Percentiles rank a stretch among this genome's conserved stretches.
Conservation (phyloP, 2,797 vertebrate genomes). For the Pangasius djambal region DNA sequence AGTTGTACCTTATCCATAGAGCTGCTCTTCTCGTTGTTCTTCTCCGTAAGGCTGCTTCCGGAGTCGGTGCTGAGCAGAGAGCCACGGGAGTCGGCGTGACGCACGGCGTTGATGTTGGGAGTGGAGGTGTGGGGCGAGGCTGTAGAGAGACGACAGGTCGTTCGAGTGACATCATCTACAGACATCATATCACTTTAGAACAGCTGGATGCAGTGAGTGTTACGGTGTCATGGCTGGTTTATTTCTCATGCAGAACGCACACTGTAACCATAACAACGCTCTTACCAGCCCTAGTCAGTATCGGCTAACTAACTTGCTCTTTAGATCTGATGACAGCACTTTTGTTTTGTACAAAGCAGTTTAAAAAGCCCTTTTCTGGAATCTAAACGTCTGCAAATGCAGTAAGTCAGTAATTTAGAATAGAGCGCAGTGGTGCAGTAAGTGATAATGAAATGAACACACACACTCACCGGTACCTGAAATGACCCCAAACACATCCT, state of each 20-base stretch:
- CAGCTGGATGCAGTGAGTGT: not conserved
- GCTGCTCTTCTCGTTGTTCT: slow-evolving; percentile 86
- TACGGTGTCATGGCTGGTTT: not conserved
- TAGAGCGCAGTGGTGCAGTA: not conserved
- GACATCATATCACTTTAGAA: not conserved
- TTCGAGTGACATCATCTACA: not conserved
- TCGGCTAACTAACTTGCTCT: not conserved
- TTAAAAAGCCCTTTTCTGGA: not conserved
- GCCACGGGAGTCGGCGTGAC: slow-evolving; percentile 90
- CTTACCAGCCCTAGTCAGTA: not conserved
- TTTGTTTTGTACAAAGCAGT: not conserved
- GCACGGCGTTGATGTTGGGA: slow-evolving; percentile 86
- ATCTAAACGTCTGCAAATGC: not conserved
- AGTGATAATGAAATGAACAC: not conserved
- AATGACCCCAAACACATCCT: slow-evolving; percentile 93
- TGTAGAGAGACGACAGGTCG: slow-evolving; percentile 54
- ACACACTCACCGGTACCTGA: slow-evolving; percentile 86
- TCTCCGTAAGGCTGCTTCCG: slow-evolving; percentile 89
- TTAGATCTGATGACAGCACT: not conserved
- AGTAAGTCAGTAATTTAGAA: not conserved
- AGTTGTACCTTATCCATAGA: slow-evolving; percentile 92
- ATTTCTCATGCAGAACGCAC: not conserved
- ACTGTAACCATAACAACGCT: not conserved
- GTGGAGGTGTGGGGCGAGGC: slow-evolving; percentile 91
- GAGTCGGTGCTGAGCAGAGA: slow-evolving; percentile 96